phyloP scores from a whole-genome alignment of 2,888 invertebrate species.

The Anthrax anthrax region DNA sequence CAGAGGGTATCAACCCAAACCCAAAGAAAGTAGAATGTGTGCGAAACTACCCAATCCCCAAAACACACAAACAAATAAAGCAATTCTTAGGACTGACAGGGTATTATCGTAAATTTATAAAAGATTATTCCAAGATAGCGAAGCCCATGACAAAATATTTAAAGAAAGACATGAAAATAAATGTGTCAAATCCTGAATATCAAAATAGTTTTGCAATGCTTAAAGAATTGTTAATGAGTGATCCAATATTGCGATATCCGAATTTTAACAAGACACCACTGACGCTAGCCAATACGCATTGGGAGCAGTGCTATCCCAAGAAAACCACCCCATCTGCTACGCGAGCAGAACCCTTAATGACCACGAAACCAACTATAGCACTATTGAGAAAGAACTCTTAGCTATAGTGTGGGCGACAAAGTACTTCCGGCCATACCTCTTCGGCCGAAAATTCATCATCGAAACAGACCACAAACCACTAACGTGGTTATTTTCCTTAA shows the following conservation, averaged over 20 bases:
- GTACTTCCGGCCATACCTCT: constrained; percentile 4
- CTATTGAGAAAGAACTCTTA: constrained; percentile 5
- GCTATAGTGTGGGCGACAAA: constrained; percentile 5
- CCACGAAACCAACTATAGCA: background rate
- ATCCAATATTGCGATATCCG: constrained; percentile 5
- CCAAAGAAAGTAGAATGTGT: constrained; percentile 12
- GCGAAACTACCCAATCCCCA: constrained; percentile 11
- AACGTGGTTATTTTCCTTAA: constrained; percentile 7
- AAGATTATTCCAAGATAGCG: constrained; percentile 18
- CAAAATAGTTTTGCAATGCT: background rate
- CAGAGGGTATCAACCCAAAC: constrained; percentile 14
- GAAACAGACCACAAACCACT: background rate
- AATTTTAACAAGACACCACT: constrained; percentile 6
- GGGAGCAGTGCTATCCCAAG: constrained; percentile 4
- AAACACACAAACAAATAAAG: constrained; percentile 11
- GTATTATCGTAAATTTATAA: constrained; percentile 19
- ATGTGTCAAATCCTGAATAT: constrained; percentile 6
- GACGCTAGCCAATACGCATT: constrained; percentile 6
- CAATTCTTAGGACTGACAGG: constrained; percentile 8
- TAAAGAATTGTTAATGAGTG: constrained; percentile 2
- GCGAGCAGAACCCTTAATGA: constrained; percentile 3
- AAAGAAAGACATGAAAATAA: constrained; percentile 8
- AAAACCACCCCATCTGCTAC: constrained; percentile 3
- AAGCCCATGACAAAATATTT: constrained; percentile 5
- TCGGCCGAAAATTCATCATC: background rate